Evolutionary conservation across 2,113 vertebrate species (phyloP).

Genomic region (Podiceps cristatus): DNA sequence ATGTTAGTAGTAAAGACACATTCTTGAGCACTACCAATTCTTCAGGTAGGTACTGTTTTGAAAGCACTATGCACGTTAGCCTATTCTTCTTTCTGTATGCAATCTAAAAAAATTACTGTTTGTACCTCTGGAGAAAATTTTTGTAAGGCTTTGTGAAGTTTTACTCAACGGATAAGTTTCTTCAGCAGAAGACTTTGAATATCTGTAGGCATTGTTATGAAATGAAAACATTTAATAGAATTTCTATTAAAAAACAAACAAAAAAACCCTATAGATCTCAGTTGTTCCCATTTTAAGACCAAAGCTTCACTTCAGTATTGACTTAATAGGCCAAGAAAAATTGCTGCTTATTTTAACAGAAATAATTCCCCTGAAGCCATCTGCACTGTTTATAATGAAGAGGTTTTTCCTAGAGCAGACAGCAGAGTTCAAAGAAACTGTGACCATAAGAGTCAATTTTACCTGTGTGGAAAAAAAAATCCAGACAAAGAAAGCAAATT

Average conservation of each 20-base stretch:
- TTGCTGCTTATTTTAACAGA: conserved; percentile 32
- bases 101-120: neutral
- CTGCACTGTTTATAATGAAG: neutral
- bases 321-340: conserved; percentile 41
- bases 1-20: neutral
- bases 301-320: conserved; percentile 7
- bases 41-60: neutral
- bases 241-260: neutral
- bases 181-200: neutral
- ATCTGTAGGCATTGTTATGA: neutral
- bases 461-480: neutral
- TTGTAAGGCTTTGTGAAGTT: neutral
- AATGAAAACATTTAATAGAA: neutral
- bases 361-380: conserved; percentile 29
- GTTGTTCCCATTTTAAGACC: conserved; percentile 1
- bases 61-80: neutral
- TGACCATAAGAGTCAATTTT: conserved; percentile 22
- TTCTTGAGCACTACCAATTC: neutral
- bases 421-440: neutral
- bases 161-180: neutral
- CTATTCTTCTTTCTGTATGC: neutral
- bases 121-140: neutral
- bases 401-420: neutral
- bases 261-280: neutral
- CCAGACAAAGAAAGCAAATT: neutral